Percentiles rank a stretch among this genome's conserved stretches.
phyloP scores from a whole-genome alignment of 2,888 invertebrate species.

The Hypolimnas misippus region DNA sequence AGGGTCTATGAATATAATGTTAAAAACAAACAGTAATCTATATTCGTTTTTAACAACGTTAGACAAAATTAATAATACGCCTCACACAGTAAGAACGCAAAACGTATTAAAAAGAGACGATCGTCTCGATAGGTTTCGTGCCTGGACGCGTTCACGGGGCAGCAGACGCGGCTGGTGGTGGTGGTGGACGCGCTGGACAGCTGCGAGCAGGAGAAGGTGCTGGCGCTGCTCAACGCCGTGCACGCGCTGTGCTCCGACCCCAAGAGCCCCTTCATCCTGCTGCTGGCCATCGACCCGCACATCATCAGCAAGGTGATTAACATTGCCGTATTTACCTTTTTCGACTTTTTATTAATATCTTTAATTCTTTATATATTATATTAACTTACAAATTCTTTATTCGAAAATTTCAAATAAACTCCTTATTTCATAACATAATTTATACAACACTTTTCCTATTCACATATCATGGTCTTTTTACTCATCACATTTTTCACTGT shows the following conservation, averaged over 20 bases:
- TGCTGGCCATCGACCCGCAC: slow-evolving; percentile 99
- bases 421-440: too few relatives aligned
- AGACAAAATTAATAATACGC: not conserved
- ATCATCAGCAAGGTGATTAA: slow-evolving; percentile 95
- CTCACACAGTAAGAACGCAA: too few relatives aligned
- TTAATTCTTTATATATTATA: not conserved
- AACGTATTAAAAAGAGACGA: not conserved
- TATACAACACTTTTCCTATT: too few relatives aligned
- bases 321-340: not conserved
- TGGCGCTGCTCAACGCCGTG: slow-evolving; percentile 96
- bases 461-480: too few relatives aligned
- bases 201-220: slow-evolving; percentile 98
- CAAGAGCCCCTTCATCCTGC: slow-evolving; percentile 96
- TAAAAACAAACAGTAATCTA: too few relatives aligned
- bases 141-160: slow-evolving; percentile 95
- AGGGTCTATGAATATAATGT: too few relatives aligned
- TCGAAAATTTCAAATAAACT: too few relatives aligned
- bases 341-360: not conserved
- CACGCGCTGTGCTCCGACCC: slow-evolving; percentile 97
- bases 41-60: too few relatives aligned
- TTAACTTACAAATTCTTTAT: too few relatives aligned
- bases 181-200: slow-evolving; percentile 99
- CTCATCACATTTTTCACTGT: too few relatives aligned
- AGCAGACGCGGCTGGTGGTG: slow-evolving; percentile 97
- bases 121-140: slow-evolving; percentile 87